phyloP scores from a whole-genome alignment of 1,140 invertebrate species.

The Ruditapes philippinarum region DNA sequence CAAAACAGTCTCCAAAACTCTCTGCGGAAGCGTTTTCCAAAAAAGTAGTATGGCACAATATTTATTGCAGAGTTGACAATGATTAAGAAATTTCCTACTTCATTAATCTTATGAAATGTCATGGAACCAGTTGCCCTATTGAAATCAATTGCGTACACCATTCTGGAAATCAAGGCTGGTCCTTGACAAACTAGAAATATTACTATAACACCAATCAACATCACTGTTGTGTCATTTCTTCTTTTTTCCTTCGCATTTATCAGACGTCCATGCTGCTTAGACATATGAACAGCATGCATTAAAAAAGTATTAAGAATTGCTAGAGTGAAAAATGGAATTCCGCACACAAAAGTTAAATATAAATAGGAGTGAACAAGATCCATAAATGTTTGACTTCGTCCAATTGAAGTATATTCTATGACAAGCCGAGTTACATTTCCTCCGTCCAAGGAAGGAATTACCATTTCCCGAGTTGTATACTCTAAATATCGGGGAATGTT shows the following conservation, averaged over 20 bases:
- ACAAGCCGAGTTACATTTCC: constrained; percentile 64
- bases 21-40: constrained; percentile 84
- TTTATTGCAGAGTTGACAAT: constrained; percentile 86
- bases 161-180: constrained; percentile 84
- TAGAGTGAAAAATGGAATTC: constrained; percentile 84
- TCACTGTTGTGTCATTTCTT: constrained; percentile 86
- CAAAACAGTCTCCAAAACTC: constrained; percentile 85
- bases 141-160: constrained; percentile 84
- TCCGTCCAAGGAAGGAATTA: constrained; percentile 36
- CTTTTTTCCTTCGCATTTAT: constrained; percentile 84
- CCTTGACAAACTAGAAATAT: constrained; percentile 86
- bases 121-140: constrained; percentile 58
- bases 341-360: constrained; percentile 85
- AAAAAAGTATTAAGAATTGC: constrained; percentile 85
- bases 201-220: constrained; percentile 86
- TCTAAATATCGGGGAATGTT: constrained; percentile 86
- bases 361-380: constrained; percentile 85
- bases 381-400: constrained; percentile 79
- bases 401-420: constrained; percentile 79
- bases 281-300: constrained; percentile 85
- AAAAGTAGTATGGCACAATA: constrained; percentile 87
- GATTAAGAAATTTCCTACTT: constrained; percentile 85
- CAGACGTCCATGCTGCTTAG: constrained; percentile 80
- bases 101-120: constrained; percentile 80
- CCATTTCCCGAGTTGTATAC: constrained; percentile 74